phyloP scores from a whole-genome alignment of 1,140 invertebrate species.

The Neomicropteryx cornuta region DNA sequence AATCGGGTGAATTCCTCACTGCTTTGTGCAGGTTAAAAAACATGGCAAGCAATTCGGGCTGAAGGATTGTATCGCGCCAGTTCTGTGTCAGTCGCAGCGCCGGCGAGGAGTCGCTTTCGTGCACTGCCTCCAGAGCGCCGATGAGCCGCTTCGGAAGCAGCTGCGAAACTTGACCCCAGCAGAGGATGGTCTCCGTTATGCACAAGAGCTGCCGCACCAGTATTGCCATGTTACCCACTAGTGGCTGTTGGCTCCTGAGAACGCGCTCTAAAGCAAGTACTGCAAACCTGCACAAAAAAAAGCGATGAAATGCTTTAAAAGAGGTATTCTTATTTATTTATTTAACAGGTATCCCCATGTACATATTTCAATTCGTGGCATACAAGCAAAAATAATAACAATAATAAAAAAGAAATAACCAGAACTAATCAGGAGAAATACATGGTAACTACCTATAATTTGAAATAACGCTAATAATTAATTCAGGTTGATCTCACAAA shows the following conservation, averaged over 20 bases:
- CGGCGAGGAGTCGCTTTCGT: conserved; percentile 54
- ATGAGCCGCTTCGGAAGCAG: conserved; percentile 56
- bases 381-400: too few relatives aligned
- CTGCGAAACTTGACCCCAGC: conserved; percentile 60
- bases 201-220: conserved; percentile 55
- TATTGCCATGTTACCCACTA: conserved; percentile 29
- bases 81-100: conserved; percentile 45
- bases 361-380: too few relatives aligned
- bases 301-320: too few relatives aligned
- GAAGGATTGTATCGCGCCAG: conserved; percentile 69
- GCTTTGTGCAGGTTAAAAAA: conserved; percentile 81
- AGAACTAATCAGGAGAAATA: too few relatives aligned
- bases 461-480: too few relatives aligned
- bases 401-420: too few relatives aligned
- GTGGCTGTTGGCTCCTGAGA: conserved; percentile 39
- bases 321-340: too few relatives aligned
- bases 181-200: conserved; percentile 61
- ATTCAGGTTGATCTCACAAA: too few relatives aligned
- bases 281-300: too few relatives aligned
- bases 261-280: conserved; percentile 39
- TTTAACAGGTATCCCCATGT: too few relatives aligned
- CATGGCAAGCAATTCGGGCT: conserved; percentile 58
- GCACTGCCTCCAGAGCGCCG: conserved; percentile 58
- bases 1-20: conserved; percentile 58
- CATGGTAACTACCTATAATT: too few relatives aligned